Evolutionary conservation across 2,888 invertebrate species (phyloP).

Genomic region (Neuroscelio doddi): DNA sequence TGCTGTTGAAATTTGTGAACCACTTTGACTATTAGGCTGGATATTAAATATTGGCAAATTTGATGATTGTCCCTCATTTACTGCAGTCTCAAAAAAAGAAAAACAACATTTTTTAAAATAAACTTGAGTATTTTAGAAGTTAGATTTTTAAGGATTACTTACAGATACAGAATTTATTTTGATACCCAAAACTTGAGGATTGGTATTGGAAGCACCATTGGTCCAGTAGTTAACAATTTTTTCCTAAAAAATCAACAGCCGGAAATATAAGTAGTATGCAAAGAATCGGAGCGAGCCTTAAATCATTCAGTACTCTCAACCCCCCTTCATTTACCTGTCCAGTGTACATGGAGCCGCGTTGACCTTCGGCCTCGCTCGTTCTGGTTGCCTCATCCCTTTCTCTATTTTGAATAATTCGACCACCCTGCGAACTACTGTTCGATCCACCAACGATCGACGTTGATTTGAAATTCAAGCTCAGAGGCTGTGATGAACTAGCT

Average conservation of each 20-base stretch:
- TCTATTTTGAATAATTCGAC: conserved; percentile 63
- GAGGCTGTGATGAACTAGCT: conserved; percentile 20
- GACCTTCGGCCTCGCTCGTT: conserved; percentile 63
- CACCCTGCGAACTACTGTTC: conserved; percentile 59
- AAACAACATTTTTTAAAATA: too few relatives aligned
- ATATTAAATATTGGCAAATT: conserved; percentile 57
- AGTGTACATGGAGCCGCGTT: conserved; percentile 67
- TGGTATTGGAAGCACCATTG: conserved; percentile 54
- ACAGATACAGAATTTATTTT: conserved; percentile 68
- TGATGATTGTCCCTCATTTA: conserved; percentile 53
- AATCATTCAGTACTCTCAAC: conserved; percentile 50
- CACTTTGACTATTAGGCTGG: conserved; percentile 51
- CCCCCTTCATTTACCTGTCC: conserved; percentile 65
- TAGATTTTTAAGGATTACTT: conserved; percentile 43
- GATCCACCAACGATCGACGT: conserved; percentile 53
- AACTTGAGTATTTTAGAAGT: not conserved
- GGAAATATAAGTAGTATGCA: conserved; percentile 48
- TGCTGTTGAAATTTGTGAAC: conserved; percentile 57
- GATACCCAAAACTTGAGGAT: conserved; percentile 63
- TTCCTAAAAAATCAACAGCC: conserved; percentile 61
- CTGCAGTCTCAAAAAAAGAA: conserved; percentile 54
- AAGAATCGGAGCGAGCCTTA: conserved; percentile 43
- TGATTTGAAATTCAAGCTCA: conserved; percentile 48
- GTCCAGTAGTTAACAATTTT: conserved; percentile 69
- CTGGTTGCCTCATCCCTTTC: conserved; percentile 64